Evolutionary conservation across 2,797 vertebrate species (phyloP).

Genomic region (Urocyon cinereoargenteus): DNA sequence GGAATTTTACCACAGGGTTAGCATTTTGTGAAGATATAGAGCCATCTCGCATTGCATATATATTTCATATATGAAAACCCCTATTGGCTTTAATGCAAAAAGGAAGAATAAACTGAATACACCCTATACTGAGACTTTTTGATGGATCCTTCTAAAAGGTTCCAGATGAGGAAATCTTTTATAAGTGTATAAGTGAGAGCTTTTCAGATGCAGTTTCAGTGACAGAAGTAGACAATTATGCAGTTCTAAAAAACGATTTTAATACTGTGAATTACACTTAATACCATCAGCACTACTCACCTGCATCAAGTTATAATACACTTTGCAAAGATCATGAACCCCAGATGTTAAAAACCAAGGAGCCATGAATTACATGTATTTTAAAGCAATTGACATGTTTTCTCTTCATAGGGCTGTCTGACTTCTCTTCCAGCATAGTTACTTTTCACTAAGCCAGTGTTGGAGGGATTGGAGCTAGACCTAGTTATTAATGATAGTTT

Average conservation of each 20-base stretch:
- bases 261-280: not conserved
- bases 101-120: not conserved
- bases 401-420: not conserved
- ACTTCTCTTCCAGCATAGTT: not conserved
- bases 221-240: not conserved
- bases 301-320: not conserved
- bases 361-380: not conserved
- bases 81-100: not conserved
- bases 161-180: not conserved
- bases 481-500: not conserved
- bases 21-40: not conserved
- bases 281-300: not conserved
- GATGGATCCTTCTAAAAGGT: not conserved
- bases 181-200: not conserved
- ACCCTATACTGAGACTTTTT: not conserved
- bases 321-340: not conserved
- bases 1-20: not conserved
- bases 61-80: not conserved
- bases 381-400: not conserved
- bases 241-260: not conserved
- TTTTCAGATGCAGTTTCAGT: not conserved
- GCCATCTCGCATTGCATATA: not conserved
- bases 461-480: not conserved
- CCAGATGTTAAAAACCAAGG: not conserved
- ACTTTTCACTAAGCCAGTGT: not conserved